These are phyloP conservation scores for Puntigrus tetrazona DNA, from an alignment of 2,113 vertebrate genomes.

Conservation along the genomic window DNA sequence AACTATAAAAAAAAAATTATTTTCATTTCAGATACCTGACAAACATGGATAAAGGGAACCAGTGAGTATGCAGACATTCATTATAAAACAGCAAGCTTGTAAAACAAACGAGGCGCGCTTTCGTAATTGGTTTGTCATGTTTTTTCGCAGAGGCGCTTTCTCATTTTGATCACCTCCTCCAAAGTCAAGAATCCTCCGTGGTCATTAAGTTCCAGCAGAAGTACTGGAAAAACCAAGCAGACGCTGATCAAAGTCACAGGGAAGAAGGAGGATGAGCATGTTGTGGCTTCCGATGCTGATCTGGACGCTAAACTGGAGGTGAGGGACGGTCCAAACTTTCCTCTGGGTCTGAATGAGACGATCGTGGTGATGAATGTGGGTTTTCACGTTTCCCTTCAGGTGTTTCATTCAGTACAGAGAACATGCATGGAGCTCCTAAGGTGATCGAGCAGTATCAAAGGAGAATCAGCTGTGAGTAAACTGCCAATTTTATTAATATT, in stretches of 20 bases:
- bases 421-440: constrained; percentile 97
- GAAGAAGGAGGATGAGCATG: constrained; percentile 94
- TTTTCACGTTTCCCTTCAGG: constrained; percentile 66
- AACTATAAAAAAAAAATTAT: neutral
- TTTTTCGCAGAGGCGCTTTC: constrained; percentile 79
- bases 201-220: constrained; percentile 97
- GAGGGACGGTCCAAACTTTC: constrained; percentile 43
- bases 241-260: constrained; percentile 94
- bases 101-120: no score
- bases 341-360: neutral
- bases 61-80: constrained; percentile 64
- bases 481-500: neutral
- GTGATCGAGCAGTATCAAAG: constrained; percentile 96
- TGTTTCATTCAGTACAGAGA: constrained; percentile 97
- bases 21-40: constrained; percentile 51
- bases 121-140: neutral
- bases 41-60: constrained; percentile 71
- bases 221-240: constrained; percentile 98
- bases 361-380: neutral
- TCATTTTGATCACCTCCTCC: constrained; percentile 84
- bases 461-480: constrained; percentile 89
- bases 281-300: constrained; percentile 94
- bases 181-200: constrained; percentile 90
- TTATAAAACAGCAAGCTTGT: neutral
- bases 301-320: constrained; percentile 97